phyloP scores from a whole-genome alignment of 1,140 invertebrate species.

The Drosophila bocqueti region DNA sequence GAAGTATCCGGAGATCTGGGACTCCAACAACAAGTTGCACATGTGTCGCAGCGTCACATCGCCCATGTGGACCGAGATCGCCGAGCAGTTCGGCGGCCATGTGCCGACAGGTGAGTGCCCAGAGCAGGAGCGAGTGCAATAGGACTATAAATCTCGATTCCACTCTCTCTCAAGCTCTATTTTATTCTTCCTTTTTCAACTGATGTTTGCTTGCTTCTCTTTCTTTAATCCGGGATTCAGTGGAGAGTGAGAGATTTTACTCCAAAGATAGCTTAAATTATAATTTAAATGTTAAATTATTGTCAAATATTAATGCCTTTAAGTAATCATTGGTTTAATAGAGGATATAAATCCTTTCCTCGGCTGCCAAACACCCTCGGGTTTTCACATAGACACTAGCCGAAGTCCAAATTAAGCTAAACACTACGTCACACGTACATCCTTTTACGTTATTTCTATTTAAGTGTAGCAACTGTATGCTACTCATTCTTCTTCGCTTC shows the following conservation, averaged over 20 bases:
- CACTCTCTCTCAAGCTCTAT: slow-evolving; percentile 3
- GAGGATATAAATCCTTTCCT: too few relatives aligned
- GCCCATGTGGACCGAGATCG: slow-evolving; percentile 84
- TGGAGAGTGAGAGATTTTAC: too few relatives aligned
- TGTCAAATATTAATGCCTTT: too few relatives aligned
- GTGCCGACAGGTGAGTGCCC: slow-evolving; percentile 76
- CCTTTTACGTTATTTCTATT: not conserved
- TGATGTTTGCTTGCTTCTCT: not conserved
- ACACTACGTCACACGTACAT: not conserved
- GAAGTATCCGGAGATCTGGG: slow-evolving; percentile 83
- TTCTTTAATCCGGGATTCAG: not conserved
- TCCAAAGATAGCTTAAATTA: not conserved
- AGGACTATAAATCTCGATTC: slow-evolving; percentile 4
- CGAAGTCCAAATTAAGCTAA: not conserved
- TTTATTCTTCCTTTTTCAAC: not conserved
- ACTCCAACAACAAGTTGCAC: slow-evolving; percentile 82
- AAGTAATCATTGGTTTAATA: too few relatives aligned
- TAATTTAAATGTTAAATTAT: too few relatives aligned
- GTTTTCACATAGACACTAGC: not conserved
- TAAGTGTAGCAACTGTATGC: not conserved
- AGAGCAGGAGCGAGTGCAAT: slow-evolving; percentile 16
- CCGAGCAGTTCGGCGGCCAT: slow-evolving; percentile 82
- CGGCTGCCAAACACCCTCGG: too few relatives aligned
- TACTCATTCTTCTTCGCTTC: not conserved
- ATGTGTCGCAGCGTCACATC: slow-evolving; percentile 83